phyloP scores from a whole-genome alignment of 2,888 invertebrate genomes.

The Rotaria magnacalcarata region DNA sequence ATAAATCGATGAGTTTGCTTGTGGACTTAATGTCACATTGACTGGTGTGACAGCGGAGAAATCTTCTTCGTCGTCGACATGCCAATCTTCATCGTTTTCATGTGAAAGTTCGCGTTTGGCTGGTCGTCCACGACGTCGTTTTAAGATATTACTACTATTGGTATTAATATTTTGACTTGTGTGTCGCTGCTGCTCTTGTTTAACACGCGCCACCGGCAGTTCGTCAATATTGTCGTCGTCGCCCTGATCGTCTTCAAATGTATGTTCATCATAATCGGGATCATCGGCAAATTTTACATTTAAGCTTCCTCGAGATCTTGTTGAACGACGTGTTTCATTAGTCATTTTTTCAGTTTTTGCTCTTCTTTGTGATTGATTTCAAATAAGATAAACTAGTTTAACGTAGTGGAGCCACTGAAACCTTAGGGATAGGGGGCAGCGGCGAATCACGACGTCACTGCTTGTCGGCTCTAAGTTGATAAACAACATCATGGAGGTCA shows the following conservation, averaged over 20 bases:
- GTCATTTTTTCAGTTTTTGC: neutral
- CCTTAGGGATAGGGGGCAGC: neutral
- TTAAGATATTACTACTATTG: neutral
- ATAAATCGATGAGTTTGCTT: neutral
- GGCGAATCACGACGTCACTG: neutral
- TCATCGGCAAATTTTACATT: slow-evolving; percentile 1
- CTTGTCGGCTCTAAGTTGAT: neutral
- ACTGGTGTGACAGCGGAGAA: neutral
- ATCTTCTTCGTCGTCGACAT: neutral
- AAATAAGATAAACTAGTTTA: neutral
- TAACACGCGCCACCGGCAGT: slow-evolving; percentile 22
- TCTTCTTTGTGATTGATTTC: neutral
- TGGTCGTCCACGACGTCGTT: neutral
- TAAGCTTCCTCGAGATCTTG: neutral
- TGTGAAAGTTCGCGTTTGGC: neutral
- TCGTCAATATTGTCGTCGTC: slow-evolving; percentile 2
- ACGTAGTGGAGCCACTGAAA: neutral
- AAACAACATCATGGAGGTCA: no score
- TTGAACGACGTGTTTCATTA: neutral
- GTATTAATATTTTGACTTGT: neutral
- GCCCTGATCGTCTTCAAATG: slow-evolving; percentile 28
- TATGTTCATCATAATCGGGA: neutral
- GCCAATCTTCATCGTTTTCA: slow-evolving; percentile 12
- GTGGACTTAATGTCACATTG: neutral
- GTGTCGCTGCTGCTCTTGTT: slow-evolving; percentile 15